A percentile compares a stretch with the other conserved stretches of the same genome.
phyloP scores from a whole-genome alignment of 1,140 invertebrate species.

The Macrosteles quadrilineatus region DNA sequence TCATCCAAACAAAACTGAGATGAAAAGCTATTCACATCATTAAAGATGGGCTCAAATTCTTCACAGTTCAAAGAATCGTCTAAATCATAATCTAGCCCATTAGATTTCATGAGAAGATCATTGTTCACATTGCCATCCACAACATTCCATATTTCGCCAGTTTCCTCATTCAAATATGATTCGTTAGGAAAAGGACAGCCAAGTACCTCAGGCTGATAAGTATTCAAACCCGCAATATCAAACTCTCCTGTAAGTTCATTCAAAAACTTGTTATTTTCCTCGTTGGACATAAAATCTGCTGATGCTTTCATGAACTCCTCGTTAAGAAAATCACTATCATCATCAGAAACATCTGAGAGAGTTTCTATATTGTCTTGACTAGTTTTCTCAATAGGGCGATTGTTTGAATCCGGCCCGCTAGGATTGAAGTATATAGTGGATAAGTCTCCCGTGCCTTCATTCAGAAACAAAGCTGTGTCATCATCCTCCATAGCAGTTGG shows the following conservation, averaged over 20 bases:
- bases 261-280: conserved; percentile 4
- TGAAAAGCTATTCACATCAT: neutral
- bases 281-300: neutral
- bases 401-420: neutral
- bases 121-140: neutral
- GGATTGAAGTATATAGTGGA: conserved; percentile 18
- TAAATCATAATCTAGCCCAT: neutral
- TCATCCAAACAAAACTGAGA: conserved; percentile 3
- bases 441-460: conserved; percentile 25
- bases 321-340: conserved; percentile 20
- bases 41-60: neutral
- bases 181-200: neutral
- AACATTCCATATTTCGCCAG: conserved; percentile 18
- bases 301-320: neutral
- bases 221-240: neutral
- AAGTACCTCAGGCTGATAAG: neutral
- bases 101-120: neutral
- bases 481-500: neutral
- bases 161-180: conserved; percentile 16
- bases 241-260: conserved; percentile 25
- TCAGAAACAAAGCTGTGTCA: conserved; percentile 14
- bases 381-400: neutral
- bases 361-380: conserved; percentile 1
- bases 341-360: conserved; percentile 7
- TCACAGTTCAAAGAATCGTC: conserved; percentile 22